These are phyloP conservation scores for Aproaerema taeniolella DNA, from an alignment of 2,888 invertebrate genomes.

Conservation along the genomic window DNA sequence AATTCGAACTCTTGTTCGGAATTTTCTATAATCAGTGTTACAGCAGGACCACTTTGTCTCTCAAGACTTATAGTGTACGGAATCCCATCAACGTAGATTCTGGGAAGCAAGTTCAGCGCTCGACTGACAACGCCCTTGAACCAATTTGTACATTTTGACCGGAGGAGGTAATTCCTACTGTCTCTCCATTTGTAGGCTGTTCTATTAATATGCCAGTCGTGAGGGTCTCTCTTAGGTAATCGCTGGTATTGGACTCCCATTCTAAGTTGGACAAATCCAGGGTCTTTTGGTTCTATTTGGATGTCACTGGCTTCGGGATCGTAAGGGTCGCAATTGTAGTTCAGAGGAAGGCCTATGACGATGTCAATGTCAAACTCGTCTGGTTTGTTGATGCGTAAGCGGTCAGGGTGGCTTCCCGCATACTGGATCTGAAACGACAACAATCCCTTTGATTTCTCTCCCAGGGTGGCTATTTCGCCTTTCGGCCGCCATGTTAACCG, in stretches of 20 bases:
- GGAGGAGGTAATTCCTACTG: slow-evolving; percentile 48
- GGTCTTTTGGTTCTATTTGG: slow-evolving; percentile 42
- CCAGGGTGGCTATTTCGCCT: no score
- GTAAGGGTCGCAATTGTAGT: slow-evolving; percentile 26
- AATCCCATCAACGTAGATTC: slow-evolving; percentile 42
- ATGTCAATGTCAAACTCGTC: slow-evolving; percentile 80
- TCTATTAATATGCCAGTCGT: slow-evolving; percentile 45
- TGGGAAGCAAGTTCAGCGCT: slow-evolving; percentile 43
- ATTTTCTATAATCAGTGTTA: slow-evolving; percentile 61
- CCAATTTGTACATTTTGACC: slow-evolving; percentile 70
- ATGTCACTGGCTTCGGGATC: slow-evolving; percentile 30
- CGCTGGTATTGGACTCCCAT: slow-evolving; percentile 49
- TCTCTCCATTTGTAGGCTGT: slow-evolving; percentile 56
- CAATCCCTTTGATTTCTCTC: no score
- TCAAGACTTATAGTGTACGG: slow-evolving; percentile 39
- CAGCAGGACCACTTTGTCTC: slow-evolving; percentile 70
- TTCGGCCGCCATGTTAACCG: no score
- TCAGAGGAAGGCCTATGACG: slow-evolving; percentile 67
- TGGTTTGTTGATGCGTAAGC: slow-evolving; percentile 73
- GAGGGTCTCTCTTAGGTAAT: slow-evolving; percentile 35
- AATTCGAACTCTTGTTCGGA: slow-evolving; percentile 37
- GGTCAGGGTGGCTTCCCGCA: slow-evolving; percentile 79
- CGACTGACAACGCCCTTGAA: slow-evolving; percentile 67
- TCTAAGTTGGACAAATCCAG: slow-evolving; percentile 65
- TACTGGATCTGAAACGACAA: slow-evolving; percentile 67